Evolutionary conservation across 2,888 invertebrate species (phyloP).

Genomic region (Podabrus alpinus): DNA sequence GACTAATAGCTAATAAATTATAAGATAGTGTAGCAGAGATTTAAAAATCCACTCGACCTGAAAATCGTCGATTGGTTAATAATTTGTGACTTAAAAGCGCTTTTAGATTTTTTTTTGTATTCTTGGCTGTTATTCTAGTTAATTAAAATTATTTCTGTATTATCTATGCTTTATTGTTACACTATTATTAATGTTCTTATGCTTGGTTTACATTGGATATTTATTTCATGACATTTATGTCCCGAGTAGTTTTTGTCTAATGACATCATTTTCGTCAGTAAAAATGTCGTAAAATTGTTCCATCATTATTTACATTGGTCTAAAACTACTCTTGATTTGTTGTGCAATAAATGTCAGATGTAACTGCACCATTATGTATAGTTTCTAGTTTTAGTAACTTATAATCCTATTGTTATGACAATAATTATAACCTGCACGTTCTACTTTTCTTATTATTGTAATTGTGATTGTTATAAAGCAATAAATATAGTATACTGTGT

Average conservation of each 20-base stretch:
- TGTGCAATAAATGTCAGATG: too few relatives aligned
- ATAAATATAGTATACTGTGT: constrained; percentile 24
- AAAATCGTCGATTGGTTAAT: too few relatives aligned
- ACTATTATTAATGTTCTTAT: neutral
- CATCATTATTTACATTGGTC: too few relatives aligned
- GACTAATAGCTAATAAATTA: too few relatives aligned
- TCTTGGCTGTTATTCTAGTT: neutral
- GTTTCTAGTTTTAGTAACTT: constrained; percentile 7
- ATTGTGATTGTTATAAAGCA: constrained; percentile 33
- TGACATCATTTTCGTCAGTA: too few relatives aligned
- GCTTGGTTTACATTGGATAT: too few relatives aligned
- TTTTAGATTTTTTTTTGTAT: neutral
- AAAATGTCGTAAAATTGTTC: too few relatives aligned
- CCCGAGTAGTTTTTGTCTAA: too few relatives aligned
- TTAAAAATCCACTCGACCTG: neutral
- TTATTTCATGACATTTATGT: too few relatives aligned
- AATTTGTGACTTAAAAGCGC: neutral
- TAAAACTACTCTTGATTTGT: too few relatives aligned
- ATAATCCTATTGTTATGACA: constrained; percentile 24
- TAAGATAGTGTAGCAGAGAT: neutral
- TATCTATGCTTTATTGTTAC: constrained; percentile 5
- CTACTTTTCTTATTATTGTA: constrained; percentile 26
- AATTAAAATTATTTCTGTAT: neutral
- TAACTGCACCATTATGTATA: too few relatives aligned
- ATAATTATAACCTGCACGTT: constrained; percentile 29